Evolutionary conservation across 2,113 vertebrate species (phyloP), one percentile per base, ranked within the genome.

Genomic region (Turdus rufiventris): DNA sequence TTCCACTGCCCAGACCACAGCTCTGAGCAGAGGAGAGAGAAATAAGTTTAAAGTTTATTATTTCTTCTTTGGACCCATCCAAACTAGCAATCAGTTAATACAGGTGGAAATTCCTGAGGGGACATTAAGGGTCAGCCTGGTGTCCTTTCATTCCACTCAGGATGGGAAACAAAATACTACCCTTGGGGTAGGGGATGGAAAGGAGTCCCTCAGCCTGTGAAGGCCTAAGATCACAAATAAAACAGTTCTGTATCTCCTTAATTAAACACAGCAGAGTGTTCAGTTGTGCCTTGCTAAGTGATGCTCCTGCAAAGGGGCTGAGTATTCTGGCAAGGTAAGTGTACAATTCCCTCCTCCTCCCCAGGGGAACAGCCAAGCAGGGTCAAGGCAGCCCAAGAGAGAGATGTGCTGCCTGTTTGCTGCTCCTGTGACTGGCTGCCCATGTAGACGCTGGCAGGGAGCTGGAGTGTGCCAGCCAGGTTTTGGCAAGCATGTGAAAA

Each of bases 401-500:
- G 88, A 50, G 60, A 68, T 29, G 45, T 57, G 50, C 80, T 95
- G 85, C 65, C 58, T 92, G 18, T 57, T 58, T 65, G 65, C 45
- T 38, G 45, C 84, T 70, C 34, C 81, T 34, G 51, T 18, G 67
- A 42, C 87, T 88, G 77, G 47, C 85, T 88, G 74, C 87, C 87
- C 60, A 1, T 83, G 74, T 2, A 56, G 51, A 91, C 53, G 63
- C 81, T 93, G 91, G 91, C 88, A 94, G 88, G 72, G 34, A 93
- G 74, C 56, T 38, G 40, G 21, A 77, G 56, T 53, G 34, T 85
- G 82, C 65, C 71, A 66, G 88, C 40, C 91, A 92, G 94, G 50
- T 26, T 86, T 94, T 78, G 89, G 66, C 45, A 86, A 80, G 65
- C 42, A 43, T 81, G 48, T 73, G 88, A 91, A 95, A 97, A 96